Percentiles rank a stretch among this genome's conserved stretches.
phyloP scores from a whole-genome alignment of 2,797 vertebrate genomes.

The Malacoctenus gilli region DNA sequence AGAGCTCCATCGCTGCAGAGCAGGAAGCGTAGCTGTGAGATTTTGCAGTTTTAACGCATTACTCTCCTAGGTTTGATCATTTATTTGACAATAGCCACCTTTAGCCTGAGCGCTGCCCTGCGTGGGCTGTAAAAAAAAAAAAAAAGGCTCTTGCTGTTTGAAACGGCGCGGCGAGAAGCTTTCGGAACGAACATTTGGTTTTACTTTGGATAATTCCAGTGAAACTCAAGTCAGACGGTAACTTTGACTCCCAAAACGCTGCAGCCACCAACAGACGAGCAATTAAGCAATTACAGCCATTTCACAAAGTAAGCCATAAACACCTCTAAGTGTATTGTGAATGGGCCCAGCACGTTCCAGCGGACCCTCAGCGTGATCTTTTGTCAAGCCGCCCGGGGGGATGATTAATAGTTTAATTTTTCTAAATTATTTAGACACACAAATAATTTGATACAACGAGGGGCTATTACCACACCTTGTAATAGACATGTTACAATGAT shows the following conservation, averaged over 20 bases:
- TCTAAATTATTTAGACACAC: conserved; percentile 84
- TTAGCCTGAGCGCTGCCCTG: neutral
- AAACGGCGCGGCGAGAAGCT: conserved; percentile 20
- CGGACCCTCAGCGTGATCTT: conserved; percentile 47
- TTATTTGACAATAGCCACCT: conserved; percentile 7
- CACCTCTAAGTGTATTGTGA: conserved; percentile 73
- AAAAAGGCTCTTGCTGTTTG: conserved; percentile 22
- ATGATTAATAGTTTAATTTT: conserved; percentile 88
- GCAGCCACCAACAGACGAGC: conserved; percentile 68
- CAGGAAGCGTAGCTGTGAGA: conserved; percentile 10
- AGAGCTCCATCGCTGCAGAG: neutral
- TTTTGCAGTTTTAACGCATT: conserved; percentile 18
- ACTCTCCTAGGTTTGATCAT: neutral
- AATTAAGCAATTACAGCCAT: conserved; percentile 84
- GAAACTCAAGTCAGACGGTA: conserved; percentile 71
- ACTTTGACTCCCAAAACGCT: conserved; percentile 57
- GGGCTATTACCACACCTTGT: conserved; percentile 84
- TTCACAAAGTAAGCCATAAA: conserved; percentile 81
- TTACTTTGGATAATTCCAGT: conserved; percentile 82
- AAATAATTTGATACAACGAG: conserved; percentile 83
- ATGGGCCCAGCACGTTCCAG: conserved; percentile 60
- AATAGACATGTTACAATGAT: conserved; percentile 84
- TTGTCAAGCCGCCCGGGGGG: conserved; percentile 69
- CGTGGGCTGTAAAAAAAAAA: neutral
- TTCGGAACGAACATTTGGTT: conserved; percentile 86